Conservation (phyloP, 2,888 invertebrate genomes). For the Drosophila barbarae region DNA sequence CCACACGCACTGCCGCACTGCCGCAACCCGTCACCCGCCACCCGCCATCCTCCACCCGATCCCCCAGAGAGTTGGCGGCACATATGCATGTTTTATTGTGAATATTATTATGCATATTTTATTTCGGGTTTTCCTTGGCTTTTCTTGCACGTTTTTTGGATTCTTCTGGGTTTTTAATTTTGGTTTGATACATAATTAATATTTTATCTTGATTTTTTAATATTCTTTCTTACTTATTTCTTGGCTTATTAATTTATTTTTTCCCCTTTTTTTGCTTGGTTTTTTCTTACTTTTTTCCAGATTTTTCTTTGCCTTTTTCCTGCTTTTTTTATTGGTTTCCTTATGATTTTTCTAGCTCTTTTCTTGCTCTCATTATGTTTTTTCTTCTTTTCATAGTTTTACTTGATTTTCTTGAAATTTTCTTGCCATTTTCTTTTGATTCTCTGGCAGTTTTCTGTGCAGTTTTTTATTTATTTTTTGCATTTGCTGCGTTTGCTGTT, state of each 20-base stretch:
- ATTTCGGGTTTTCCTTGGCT: conserved; percentile 42
- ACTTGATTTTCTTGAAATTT: conserved; percentile 12
- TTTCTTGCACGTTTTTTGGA: conserved; percentile 5
- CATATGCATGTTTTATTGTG: conserved; percentile 58
- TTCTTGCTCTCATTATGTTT: neutral
- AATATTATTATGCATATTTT: conserved; percentile 70
- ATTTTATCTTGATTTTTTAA: neutral
- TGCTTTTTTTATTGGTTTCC: neutral
- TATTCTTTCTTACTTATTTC: neutral
- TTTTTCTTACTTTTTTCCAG: neutral
- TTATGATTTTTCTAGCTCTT: neutral
- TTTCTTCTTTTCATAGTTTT: neutral
- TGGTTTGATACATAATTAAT: neutral
- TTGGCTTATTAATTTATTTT: accelerated
- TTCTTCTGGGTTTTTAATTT: neutral
- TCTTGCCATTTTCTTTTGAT: conserved; percentile 7
- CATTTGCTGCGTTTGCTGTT: conserved; percentile 47
- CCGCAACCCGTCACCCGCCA: neutral
- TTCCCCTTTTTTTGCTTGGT: neutral
- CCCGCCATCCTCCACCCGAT: neutral
- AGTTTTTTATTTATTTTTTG: conserved; percentile 25
- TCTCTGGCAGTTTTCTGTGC: conserved; percentile 6
- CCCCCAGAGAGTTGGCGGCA: conserved; percentile 16
- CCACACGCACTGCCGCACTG: conserved; percentile 49
- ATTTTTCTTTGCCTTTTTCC: neutral